Evolutionary conservation across 2,113 vertebrate species (phyloP).

Genomic region (Spheniscus mendiculus): DNA sequence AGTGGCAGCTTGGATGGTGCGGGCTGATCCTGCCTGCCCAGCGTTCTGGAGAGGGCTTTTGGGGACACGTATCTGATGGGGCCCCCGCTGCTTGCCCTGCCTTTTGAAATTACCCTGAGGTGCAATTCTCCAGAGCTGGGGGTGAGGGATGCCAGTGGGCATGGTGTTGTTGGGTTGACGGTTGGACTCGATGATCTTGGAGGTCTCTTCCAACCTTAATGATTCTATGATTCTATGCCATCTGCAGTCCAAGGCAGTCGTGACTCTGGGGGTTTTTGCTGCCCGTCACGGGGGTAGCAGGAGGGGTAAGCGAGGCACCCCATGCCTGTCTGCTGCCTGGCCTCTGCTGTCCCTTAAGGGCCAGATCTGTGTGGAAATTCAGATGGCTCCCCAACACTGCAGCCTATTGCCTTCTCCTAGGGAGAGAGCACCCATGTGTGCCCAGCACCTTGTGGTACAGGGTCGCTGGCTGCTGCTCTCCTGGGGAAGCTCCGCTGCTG

Average conservation of each 20-base stretch:
- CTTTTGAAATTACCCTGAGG: neutral
- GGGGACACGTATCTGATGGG: neutral
- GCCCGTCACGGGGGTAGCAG: neutral
- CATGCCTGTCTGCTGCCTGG: neutral
- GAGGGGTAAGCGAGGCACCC: neutral
- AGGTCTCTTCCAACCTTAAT: too few relatives aligned
- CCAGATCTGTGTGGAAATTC: neutral
- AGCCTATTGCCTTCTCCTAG: neutral
- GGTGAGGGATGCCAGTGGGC: neutral
- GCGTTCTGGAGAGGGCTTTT: neutral
- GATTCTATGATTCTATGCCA: too few relatives aligned
- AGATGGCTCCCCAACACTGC: neutral
- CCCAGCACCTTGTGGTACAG: neutral
- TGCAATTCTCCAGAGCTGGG: fast-evolving
- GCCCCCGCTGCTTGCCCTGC: fast-evolving
- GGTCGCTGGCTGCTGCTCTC: neutral
- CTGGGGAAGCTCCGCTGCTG: neutral
- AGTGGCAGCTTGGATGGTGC: fast-evolving
- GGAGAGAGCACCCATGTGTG: neutral
- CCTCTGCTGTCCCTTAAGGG: neutral
- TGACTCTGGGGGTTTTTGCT: neutral
- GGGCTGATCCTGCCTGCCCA: neutral
- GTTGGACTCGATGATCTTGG: too few relatives aligned
- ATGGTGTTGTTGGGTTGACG: too few relatives aligned
- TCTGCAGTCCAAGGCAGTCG: fast-evolving